These are phyloP conservation scores for Crax fasciolata DNA, from an alignment of 2,797 vertebrate species.

Conservation along the genomic window DNA sequence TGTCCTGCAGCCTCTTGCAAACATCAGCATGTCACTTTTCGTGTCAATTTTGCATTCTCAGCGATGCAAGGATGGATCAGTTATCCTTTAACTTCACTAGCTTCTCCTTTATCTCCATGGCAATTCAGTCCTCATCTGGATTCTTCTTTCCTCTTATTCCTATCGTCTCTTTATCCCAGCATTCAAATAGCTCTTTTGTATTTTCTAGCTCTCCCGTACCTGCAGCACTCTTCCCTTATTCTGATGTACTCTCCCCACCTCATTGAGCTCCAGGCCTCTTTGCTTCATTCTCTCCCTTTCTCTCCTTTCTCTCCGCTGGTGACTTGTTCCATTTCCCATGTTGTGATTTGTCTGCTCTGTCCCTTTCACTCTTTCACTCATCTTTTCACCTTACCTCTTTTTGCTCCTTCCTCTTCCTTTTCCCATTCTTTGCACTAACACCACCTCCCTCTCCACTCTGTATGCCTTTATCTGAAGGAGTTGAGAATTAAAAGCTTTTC, in stretches of 20 bases:
- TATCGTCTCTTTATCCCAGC: not conserved
- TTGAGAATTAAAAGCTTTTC: conserved; percentile 84
- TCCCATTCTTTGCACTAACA: conserved; percentile 11
- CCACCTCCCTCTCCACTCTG: not conserved
- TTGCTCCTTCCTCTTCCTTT: conserved; percentile 64
- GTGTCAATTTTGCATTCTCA: not conserved
- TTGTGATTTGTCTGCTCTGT: conserved; percentile 60
- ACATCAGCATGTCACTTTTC: not conserved
- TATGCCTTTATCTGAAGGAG: conserved; percentile 77
- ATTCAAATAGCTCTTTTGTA: conserved; percentile 33
- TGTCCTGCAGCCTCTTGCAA: not conserved
- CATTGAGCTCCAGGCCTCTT: conserved; percentile 17
- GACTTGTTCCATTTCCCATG: conserved; percentile 18
- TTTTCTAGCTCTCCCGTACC: conserved; percentile 7
- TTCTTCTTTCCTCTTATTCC: conserved; percentile 19
- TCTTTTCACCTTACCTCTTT: conserved; percentile 55
- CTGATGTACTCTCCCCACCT: conserved; percentile 30
- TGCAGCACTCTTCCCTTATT: not conserved
- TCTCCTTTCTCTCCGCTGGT: conserved; percentile 17
- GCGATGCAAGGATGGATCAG: not conserved
- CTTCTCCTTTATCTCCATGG: not conserved
- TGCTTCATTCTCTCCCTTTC: conserved; percentile 54
- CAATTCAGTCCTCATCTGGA: not conserved
- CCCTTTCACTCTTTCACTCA: conserved; percentile 9
- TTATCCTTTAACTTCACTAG: conserved; percentile 21